Evolutionary conservation across 1,140 invertebrate species (phyloP), one percentile per base, ranked within the genome.

Genomic region (Drosophila cardini): DNA sequence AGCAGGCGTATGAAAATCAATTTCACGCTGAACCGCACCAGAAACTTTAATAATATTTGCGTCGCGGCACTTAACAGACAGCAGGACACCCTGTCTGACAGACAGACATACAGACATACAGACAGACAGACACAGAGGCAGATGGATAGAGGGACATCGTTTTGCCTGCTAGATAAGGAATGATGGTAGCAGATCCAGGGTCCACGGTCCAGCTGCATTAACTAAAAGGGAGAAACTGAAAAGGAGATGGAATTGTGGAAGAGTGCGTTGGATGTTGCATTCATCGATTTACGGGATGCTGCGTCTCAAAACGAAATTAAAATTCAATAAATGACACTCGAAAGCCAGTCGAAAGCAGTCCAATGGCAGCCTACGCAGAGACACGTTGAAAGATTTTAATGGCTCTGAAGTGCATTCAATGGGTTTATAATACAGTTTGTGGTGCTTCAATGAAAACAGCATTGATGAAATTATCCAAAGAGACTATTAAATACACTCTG

Each of bases 21-120:
- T 87, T 87, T 87, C 80, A 87, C 84, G 84, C 84, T 85, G 84
- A 87, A 87, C 80, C 84, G 84, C 86, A 87, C 84, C 84, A 87
- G 89, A 90, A 87, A 87, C 83, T 87, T 87, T 87, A 86, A 86
- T 86, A 87, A 86, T 86, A 86, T 86, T 87, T 86, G 82, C 83
- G 82, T 73, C 79, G 79, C 83, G 79, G 84, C 83, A 87, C 83
- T 86, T 86, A 86, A 87, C 82, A 76, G 82, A 87, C 79, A 72
- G 65, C 45, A 2, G 16, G 62, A 72, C 71, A 61, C 45, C 45
- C 36, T 36, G 16, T 2, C 26, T 16, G 65, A 38, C 10, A 8
- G 26, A 30, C 6, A n/a, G 32, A 45, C 13, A n/a, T 34, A 32
- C 56, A 56, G 52, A 57, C 45, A 32, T 67, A 53, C 42, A 21